Evolutionary conservation across 2,888 invertebrate species (phyloP).

Genomic region (Flexamia atlantica): DNA sequence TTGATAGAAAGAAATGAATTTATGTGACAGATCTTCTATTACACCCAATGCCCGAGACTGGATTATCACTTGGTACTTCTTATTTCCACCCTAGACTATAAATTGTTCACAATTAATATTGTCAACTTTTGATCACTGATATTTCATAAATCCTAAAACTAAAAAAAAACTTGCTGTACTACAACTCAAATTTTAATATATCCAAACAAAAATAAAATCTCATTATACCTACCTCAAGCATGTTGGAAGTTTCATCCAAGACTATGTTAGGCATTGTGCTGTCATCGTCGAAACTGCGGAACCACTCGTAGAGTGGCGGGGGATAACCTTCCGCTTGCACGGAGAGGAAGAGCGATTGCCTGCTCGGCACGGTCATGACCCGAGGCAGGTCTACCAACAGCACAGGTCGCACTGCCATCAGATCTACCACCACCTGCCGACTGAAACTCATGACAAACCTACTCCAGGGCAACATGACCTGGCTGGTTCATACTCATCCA

Average conservation of each 20-base stretch:
- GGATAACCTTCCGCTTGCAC: constrained; percentile 47
- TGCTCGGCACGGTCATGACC: constrained; percentile 4
- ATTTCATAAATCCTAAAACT: too few species aligned
- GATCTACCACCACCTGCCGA: background rate
- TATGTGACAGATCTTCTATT: too few species aligned
- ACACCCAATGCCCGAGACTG: too few species aligned
- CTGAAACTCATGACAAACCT: too few species aligned
- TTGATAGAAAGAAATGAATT: too few species aligned
- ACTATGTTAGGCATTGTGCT: constrained; percentile 14
- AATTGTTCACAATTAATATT: too few species aligned
- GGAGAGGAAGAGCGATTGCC: background rate
- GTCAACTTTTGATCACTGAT: too few species aligned
- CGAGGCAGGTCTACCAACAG: constrained; percentile 32
- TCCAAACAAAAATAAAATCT: background rate
- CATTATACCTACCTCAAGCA: constrained; percentile 8
- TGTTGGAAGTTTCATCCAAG: constrained; percentile 25
- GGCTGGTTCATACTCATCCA: too few species aligned
- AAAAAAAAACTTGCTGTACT: too few species aligned
- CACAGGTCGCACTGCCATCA: constrained; percentile 24
- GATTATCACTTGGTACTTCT: too few species aligned
- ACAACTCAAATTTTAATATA: background rate
- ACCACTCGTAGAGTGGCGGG: constrained; percentile 19
- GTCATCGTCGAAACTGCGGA: constrained; percentile 8
- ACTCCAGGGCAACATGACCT: too few species aligned
- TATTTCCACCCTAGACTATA: too few species aligned